These are phyloP conservation scores for Xiphorhynchus erythropygius DNA, from an alignment of 2,797 vertebrate genomes.

Conservation along the genomic window DNA sequence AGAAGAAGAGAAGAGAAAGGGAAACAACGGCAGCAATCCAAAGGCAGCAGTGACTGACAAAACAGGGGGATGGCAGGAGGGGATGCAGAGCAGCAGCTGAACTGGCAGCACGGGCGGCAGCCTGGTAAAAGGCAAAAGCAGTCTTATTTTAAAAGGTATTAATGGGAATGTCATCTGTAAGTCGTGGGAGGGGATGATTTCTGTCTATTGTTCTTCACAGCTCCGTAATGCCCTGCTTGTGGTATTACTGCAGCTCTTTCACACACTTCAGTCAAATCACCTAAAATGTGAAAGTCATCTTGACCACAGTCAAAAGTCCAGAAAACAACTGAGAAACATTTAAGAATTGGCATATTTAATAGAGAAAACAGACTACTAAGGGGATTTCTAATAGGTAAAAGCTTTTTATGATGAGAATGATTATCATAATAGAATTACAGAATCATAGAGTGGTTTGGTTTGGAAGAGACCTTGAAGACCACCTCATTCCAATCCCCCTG, in stretches of 20 bases:
- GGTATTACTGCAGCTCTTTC: not conserved
- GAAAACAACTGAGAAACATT: not conserved
- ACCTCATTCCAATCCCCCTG: rapidly evolving
- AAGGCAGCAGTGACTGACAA: not conserved
- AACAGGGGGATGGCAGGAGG: not conserved
- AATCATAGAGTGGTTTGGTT: not conserved
- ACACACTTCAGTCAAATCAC: not conserved
- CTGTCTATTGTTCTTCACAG: not conserved
- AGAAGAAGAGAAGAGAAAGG: not conserved
- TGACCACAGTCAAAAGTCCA: not conserved
- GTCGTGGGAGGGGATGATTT: not conserved
- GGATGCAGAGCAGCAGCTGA: not conserved
- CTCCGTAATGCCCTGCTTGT: not conserved
- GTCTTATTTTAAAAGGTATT: not conserved
- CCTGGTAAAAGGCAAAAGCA: not conserved
- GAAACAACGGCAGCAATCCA: not conserved
- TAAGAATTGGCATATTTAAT: not conserved
- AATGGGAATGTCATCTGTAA: not conserved
- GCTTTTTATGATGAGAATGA: not conserved
- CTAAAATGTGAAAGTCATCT: not conserved
- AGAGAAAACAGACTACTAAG: not conserved
- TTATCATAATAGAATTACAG: not conserved
- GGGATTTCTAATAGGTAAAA: not conserved
- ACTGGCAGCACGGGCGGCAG: not conserved
- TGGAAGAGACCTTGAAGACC: not conserved